Evolutionary conservation across 1,140 invertebrate genomes (phyloP).

Genomic region (Phenacoccus solenopsis): DNA sequence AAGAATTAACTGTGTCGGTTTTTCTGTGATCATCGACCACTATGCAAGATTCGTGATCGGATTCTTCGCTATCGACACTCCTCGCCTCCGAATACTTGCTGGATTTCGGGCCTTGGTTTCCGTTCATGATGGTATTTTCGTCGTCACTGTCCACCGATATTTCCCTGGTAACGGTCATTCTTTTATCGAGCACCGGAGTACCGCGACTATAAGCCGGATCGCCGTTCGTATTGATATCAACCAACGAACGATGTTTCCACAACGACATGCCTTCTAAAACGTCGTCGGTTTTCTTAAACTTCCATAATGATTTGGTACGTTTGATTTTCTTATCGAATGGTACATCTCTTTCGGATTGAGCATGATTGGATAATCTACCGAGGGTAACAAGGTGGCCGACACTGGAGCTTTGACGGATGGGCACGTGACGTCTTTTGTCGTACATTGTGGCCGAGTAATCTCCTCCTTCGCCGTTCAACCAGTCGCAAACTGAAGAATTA

Average conservation of each 20-base stretch:
- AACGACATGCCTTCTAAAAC: slow-evolving; percentile 70
- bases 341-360: slow-evolving; percentile 23
- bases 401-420: slow-evolving; percentile 26
- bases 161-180: slow-evolving; percentile 21
- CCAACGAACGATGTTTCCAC: slow-evolving; percentile 70
- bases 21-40: slow-evolving; percentile 55
- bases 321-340: slow-evolving; percentile 41
- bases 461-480: slow-evolving; percentile 34
- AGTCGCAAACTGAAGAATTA: slow-evolving; percentile 35
- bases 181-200: slow-evolving; percentile 24
- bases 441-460: slow-evolving; percentile 26
- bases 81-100: slow-evolving; percentile 24
- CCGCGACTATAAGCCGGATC: slow-evolving; percentile 27
- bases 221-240: slow-evolving; percentile 44
- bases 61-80: slow-evolving; percentile 26
- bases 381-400: slow-evolving; percentile 26
- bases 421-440: slow-evolving; percentile 12
- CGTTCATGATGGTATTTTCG: slow-evolving; percentile 28
- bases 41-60: slow-evolving; percentile 45
- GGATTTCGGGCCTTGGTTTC: slow-evolving; percentile 8
- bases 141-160: slow-evolving; percentile 25
- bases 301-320: slow-evolving; percentile 67
- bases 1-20: slow-evolving; percentile 27
- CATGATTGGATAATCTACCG: slow-evolving; percentile 13
- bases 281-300: slow-evolving; percentile 54